Evolutionary conservation across 1,140 invertebrate genomes (phyloP), one percentile per base, ranked within the genome.

Genomic region (Hycleus phaleratus): DNA sequence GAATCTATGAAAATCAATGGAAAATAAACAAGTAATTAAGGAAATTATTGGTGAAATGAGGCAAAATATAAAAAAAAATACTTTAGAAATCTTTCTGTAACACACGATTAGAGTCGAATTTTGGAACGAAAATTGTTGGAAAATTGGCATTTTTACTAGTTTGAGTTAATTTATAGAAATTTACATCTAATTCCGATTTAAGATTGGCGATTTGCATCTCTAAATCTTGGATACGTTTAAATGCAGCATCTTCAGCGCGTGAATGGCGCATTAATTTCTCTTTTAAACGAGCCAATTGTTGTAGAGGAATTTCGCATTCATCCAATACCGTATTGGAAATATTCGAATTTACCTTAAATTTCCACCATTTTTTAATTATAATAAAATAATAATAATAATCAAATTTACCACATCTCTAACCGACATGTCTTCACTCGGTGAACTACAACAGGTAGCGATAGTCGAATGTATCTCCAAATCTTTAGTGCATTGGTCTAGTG

Each of bases 381-480:
- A 24, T 5, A 44, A 39, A 12, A 49, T 10, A 38, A 48, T 46
- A 54, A 40, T 46, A 53, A 24, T 49, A 49, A 58, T 73, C 8
- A 38, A 54, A 58, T 55, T 74, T 49, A 82, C 80, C 62, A 82
- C 77, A 66, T 85, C 85, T 56, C 83, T 79, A 2, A 87, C 77
- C 0, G 88, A 90, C 39, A 90, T 82, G 69, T 90, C 88, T 71
- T 91, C 88, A 58, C 85, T 88, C 18, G 83, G 86, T 40, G 87
- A 85, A 60, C 84, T 84, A 56, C 84, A 78, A 67, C 72, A 76
- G 24, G 78, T 80, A 49, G 73, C 81, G 43, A 77, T 79, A 65
- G 71, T 79, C 66, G 77, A 81, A 76, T 88, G 85, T n/a, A 84
- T 61, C 1, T 91, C 87, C 26, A 90, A 64, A 38, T 82, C 81